Percentiles rank a stretch among this genome's conserved stretches.
Conservation (phyloP, 2,888 invertebrate species). For the Volucella zonaria region DNA sequence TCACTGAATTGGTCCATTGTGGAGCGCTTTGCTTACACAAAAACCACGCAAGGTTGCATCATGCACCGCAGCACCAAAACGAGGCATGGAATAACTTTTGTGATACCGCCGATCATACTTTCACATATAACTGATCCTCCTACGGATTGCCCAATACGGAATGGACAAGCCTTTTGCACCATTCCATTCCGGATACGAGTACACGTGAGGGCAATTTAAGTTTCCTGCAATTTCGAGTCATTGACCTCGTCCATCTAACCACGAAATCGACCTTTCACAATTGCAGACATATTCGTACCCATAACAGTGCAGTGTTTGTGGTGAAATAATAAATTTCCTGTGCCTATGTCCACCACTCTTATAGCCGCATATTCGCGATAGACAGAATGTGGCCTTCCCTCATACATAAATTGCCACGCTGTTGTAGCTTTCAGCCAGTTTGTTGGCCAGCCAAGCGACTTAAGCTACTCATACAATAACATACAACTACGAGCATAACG, state of each 20-base stretch:
- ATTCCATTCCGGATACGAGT: background rate
- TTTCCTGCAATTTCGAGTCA: conserved; percentile 28
- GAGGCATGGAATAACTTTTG: background rate
- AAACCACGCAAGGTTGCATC: conserved; percentile 48
- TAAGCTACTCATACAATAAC: conserved; percentile 44
- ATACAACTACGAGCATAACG: conserved; percentile 62
- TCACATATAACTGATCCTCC: conserved; percentile 1
- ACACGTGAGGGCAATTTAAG: conserved; percentile 8
- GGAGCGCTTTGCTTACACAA: conserved; percentile 23
- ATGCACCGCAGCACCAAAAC: conserved; percentile 15
- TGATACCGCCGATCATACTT: background rate
- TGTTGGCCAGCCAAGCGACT: conserved; percentile 26
- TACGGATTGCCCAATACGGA: conserved; percentile 7
- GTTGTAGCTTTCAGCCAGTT: conserved; percentile 22
- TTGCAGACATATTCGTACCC: background rate
- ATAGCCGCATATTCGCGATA: background rate
- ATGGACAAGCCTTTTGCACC: conserved; percentile 11
- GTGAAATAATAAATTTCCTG: no score
- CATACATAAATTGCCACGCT: conserved; percentile 52
- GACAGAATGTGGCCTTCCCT: conserved; percentile 32
- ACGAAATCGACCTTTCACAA: conserved; percentile 14
- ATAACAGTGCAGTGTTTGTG: no score
- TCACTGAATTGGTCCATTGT: background rate
- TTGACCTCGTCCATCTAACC: conserved; percentile 32
- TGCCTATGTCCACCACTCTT: no score